Base-by-base conservation (phyloP, 2,888 invertebrate species). In the Formica aserva region DNA sequence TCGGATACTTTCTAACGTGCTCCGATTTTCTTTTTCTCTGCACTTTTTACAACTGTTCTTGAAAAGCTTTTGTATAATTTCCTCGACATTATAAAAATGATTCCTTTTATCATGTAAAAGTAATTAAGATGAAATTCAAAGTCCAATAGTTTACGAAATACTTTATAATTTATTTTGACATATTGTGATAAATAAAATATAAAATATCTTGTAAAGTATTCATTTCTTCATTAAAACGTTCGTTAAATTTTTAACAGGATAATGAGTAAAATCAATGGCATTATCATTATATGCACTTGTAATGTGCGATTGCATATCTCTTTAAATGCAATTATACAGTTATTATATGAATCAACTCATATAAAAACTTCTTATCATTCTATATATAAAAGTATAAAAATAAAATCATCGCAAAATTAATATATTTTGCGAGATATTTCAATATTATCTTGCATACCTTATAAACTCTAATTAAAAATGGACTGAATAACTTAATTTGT, bases 21-120 rank as follows among this genome's bases (percentile, higher is more conserved):
- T 62, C n/a, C 11, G 9, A 35, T 11, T 63, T 63, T 11, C 6
- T n/a, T 45, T 45, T 32, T 45, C 22, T 29, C 0, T 18, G 18
- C 15, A 29, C 29, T 62, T 32, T 74, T 62, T 38, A 60, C 35
- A 18, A 57, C 26, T 3, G n/a, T 26, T 18, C 11, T 11, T 22
- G 22, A 15, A 8, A 57, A 38, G 41, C 4, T 60, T 26, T 38
- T 41, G 13, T 26, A 74, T 41, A 60, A 41, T 29, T 60, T 52
- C 18, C 18, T 60, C n/a, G 13, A 29, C 3, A 38, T 74, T 57
- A n/a, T 8, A 74, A 74, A 60, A 38, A 45, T 75, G 15, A 63
- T 48, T 22, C 8, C n/a, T 52, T n/a, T 52, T n/a, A n/a, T 52
- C 15, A 8, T 48, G n/a, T 52, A 52, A 52, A 52, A 52, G n/a